phyloP scores from a whole-genome alignment of 2,113 vertebrate genomes.

The Microcebus ravelobensis region DNA sequence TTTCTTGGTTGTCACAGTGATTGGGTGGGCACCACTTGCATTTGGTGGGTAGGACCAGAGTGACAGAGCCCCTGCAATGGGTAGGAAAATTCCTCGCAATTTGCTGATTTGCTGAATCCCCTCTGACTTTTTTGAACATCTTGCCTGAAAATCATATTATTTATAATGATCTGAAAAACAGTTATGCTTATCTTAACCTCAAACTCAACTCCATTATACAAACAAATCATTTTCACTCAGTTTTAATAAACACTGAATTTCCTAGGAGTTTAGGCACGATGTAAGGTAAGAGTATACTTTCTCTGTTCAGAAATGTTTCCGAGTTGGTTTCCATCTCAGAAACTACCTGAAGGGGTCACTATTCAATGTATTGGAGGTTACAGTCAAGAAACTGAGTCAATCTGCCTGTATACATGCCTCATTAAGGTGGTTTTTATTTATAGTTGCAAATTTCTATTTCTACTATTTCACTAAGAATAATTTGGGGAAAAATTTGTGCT shows the following conservation, averaged over 20 bases:
- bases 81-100: neutral
- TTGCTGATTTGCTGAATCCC: neutral
- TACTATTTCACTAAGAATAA: neutral
- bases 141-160: neutral
- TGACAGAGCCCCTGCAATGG: neutral
- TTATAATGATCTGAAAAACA: neutral
- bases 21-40: neutral
- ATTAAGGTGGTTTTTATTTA: neutral
- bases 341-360: neutral
- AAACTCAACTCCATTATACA: neutral
- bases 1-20: neutral
- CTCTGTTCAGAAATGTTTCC: constrained; percentile 3
- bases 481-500: neutral
- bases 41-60: neutral
- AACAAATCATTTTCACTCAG: neutral
- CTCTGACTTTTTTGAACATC: neutral
- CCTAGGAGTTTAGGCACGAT: neutral
- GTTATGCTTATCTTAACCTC: neutral
- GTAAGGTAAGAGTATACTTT: neutral
- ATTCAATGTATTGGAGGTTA: neutral
- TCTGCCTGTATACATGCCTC: neutral
- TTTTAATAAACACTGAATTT: neutral
- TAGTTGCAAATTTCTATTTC: neutral
- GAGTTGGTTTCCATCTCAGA: neutral
- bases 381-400: neutral